Evolutionary conservation across 2,113 vertebrate genomes (phyloP), one percentile per base, ranked within the genome.

Genomic region (Promerops cafer): DNA sequence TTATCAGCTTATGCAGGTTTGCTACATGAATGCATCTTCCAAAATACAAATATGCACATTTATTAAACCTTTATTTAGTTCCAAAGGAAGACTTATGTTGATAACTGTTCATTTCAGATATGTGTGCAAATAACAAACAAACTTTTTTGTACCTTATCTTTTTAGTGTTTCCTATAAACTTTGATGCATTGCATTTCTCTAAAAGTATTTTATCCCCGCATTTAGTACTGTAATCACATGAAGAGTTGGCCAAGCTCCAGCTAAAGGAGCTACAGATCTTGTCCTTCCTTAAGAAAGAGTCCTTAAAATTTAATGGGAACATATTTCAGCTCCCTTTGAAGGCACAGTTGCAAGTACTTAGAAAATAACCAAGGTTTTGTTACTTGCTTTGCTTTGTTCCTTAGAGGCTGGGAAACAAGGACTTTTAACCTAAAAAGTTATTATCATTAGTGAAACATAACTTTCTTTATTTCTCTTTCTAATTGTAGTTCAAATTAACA

Each of bases 1-100:
- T 97, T 96, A 96, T 97, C 94, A 88, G 37, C 91, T 96, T 97
- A 71, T 92, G 95, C 60, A 96, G 83, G 54, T 96, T 97, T 97
- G 13, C 49, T 91, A 75, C 69, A 93, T 21, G 39, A 96, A 91
- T 59, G 21, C 19, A 63, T 91, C 87, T 96, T 94, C n/a, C 79
- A 65, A 96, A 98, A 90, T 92, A 59, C 10, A 84, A 96, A 59
- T 82, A 96, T 87, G 19, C 37, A 69, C 35, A 82, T 89, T 87
- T 83, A 57, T 85, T 77, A 82, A 93, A 83, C 26, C 81, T 87
- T 81, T 89, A 85, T 57, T 91, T 69, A 66, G 26, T 61, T 90
- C 49, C 40, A 77, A 82, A 80, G 65, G n/a, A 96, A 96, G 23
- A 23, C 19, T 84, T 89, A 42, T 63, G 56, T 95, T 95, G 40